Percentiles rank a stretch among this genome's conserved stretches.
Conservation (phyloP, 2,888 invertebrate genomes). For the Phaonia tiefii region DNA sequence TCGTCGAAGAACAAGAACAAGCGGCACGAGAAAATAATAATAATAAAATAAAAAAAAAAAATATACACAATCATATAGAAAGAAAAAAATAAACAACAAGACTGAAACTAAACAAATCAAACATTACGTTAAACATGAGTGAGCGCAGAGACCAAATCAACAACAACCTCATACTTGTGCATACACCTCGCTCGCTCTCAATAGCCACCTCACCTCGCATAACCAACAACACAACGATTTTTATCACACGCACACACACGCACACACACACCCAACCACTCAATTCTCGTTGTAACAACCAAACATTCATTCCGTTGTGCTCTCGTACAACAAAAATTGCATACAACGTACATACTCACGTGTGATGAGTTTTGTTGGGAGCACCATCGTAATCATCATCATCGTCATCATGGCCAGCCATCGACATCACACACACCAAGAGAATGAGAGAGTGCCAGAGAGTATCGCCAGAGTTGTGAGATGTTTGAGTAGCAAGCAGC, state of each 20-base stretch:
- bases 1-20: neutral
- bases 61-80: neutral
- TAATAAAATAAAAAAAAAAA: slow-evolving; percentile 9
- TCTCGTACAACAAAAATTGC: neutral
- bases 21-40: neutral
- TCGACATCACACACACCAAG: slow-evolving; percentile 38
- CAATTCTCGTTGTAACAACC: slow-evolving; percentile 31
- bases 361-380: slow-evolving; percentile 47
- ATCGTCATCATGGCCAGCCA: neutral
- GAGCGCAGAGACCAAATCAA: slow-evolving; percentile 55
- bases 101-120: slow-evolving; percentile 66
- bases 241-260: neutral
- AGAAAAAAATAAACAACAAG: slow-evolving; percentile 22
- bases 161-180: slow-evolving; percentile 26
- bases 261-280: slow-evolving; percentile 42
- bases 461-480: slow-evolving; percentile 30
- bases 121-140: slow-evolving; percentile 62
- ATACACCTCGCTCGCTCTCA: slow-evolving; percentile 32
- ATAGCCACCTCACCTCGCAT: slow-evolving; percentile 32
- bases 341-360: slow-evolving; percentile 58
- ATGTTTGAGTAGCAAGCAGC: slow-evolving; percentile 59
- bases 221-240: slow-evolving; percentile 22
- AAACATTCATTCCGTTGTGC: neutral
- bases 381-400: too few species aligned
- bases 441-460: slow-evolving; percentile 35